Evolutionary conservation across 2,113 vertebrate species (phyloP), one percentile per base, ranked within the genome.

Genomic region (Ochotona princeps): DNA sequence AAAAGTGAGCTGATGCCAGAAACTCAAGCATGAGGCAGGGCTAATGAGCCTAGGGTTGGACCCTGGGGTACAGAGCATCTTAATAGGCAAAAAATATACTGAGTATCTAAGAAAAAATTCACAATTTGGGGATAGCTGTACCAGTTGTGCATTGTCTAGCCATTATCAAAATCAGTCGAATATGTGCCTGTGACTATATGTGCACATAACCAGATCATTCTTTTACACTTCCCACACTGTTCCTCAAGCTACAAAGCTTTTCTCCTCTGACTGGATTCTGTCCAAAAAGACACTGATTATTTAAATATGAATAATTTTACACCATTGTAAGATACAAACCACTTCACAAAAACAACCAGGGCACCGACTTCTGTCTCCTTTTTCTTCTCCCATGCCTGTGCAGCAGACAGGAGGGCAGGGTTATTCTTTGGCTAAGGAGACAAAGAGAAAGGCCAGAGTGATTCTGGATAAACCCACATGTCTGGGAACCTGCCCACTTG

Each of bases 271-370:
- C 86, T 54, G 83, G 2, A 28, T 9, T 85, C 38, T 74, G 20
- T 57, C 82, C 38, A 88, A 20, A 35, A 86, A 75, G 30, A 75
- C 49, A 1, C 35, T 21, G n/a, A 76, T 84, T 83, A 81, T 63
- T 72, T 65, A 69, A 90, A 83, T 72, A 79, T 21, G 54, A 74
- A 78, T 78, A 35, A 44, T 35, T 67, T 89, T 94, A 78, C 32
- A 8, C 38, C 83, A n/a, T 85, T 54, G 2, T n/a, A 93, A 94
- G 18, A 84, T 94, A 61, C n/a, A 87, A 85, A 66, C n/a, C 26
- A 90, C 78, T 94, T 79, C 38, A 72, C 8, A 88, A 44, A 91
- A 94, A 78, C 32, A 75, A 82, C 89, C 14, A 67, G 67, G 60
- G 18, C 7, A 38, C 13, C 35, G 86, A 57, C 60, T 7, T 94